Evolutionary conservation across 2,113 vertebrate species (phyloP).

Genomic region (Thinocorus orbignyianus): DNA sequence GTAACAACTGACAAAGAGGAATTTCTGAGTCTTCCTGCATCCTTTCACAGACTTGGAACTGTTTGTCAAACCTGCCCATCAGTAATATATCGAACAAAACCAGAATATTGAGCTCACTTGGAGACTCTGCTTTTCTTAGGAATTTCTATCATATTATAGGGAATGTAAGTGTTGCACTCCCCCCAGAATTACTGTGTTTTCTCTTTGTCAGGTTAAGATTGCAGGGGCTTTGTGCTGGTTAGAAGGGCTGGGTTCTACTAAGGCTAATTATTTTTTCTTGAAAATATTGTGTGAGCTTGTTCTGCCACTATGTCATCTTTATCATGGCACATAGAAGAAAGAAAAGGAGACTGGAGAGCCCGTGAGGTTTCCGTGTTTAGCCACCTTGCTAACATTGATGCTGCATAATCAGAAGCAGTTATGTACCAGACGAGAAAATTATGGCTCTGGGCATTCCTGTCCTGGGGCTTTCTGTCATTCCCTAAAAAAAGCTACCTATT

Average conservation of each 20-base stretch:
- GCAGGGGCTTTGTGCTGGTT: background rate
- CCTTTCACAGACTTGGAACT: background rate
- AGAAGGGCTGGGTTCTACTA: background rate
- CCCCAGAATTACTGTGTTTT: background rate
- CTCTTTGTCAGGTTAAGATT: background rate
- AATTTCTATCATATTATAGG: background rate
- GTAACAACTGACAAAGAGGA: background rate
- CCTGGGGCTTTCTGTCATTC: background rate
- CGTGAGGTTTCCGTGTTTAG: background rate
- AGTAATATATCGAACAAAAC: constrained; percentile 15
- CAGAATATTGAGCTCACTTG: background rate
- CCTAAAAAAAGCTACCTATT: background rate
- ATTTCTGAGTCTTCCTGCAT: background rate
- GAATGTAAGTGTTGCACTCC: background rate
- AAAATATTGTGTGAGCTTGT: background rate
- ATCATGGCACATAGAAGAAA: background rate
- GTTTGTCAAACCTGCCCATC: background rate
- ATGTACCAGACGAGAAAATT: background rate
- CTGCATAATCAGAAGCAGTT: constrained; percentile 10
- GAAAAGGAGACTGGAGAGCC: background rate
- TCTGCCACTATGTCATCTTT: background rate
- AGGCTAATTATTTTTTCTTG: background rate
- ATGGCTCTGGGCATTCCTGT: background rate
- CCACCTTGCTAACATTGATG: background rate
- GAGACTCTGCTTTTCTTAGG: background rate